Base-by-base conservation (phyloP, 2,797 vertebrate species). In the Hippocampus kuda region DNA sequence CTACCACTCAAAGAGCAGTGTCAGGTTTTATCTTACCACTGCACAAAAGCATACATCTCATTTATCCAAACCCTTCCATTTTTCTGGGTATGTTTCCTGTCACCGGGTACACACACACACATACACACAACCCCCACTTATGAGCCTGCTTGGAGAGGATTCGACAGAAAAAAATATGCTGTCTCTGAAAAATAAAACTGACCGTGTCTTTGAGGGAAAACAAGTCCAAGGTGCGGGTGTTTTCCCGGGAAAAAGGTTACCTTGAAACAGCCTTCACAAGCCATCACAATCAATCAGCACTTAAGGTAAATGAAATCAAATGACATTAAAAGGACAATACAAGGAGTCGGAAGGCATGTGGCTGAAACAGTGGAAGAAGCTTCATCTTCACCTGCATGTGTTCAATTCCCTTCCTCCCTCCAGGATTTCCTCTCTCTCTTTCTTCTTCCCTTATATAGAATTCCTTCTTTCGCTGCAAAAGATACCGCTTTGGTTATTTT, bases 21-120 rank as follows among this genome's bases (percentile, higher is more conserved):
- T 85, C 87, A 86, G 84, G 83, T 85, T 86, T 86, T 86, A 87
- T 87, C 87, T 84, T 84, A 86, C 86, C 84, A 88, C 86, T 79
- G 82, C 85, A 74, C 73, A 49, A 83, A 77, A 83, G 78, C 75
- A 75, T 68, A 30, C 15, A 79, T 84, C 85, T 81, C 84, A 85
- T 87, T 86, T 82, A 85, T 87, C 83, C 83, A 79, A 83, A 79
- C 86, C 81, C 76, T 83, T 75, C 84, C 81, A 81, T 80, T 83
- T 84, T 82, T 84, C 80, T 77, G 75, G 78, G 59, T 56, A 65
- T 65, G 71, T 69, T 65, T 59, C 30, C 38, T 63, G 61, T 42
- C 61, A 42, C 38, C 30, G 3, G 60, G 30, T 73, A 74, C 70
- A 51, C 48, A 71, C 34, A 8, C 69, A 76, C 64, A 72, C 48